These are phyloP conservation scores for Resseliella maxima DNA, from an alignment of 2,888 invertebrate genomes.

Conservation along the genomic window DNA sequence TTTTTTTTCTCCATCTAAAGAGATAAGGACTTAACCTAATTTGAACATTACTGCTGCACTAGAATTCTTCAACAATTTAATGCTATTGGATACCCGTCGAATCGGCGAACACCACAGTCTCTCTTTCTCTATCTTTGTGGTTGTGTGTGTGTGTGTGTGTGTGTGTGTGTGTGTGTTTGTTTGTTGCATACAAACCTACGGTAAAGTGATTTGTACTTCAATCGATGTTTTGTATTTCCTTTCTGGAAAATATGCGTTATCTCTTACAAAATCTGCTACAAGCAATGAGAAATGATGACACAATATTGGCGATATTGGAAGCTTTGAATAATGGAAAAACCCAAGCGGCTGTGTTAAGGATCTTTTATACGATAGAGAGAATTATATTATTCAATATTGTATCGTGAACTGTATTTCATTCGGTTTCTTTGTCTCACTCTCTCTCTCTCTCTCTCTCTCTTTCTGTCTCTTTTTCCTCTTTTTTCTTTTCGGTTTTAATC, in stretches of 20 bases:
- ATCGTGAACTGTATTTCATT: background rate
- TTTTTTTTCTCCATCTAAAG: background rate
- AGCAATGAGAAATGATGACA: background rate
- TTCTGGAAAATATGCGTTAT: slow-evolving; percentile 22
- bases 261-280: background rate
- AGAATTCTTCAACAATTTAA: slow-evolving; percentile 28
- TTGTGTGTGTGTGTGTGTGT: background rate
- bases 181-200: background rate
- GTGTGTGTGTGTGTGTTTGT: background rate
- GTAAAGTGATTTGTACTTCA: background rate
- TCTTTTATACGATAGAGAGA: background rate
- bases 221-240: background rate
- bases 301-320: background rate
- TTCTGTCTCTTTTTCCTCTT: background rate
- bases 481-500: background rate
- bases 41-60: slow-evolving; percentile 34
- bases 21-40: slow-evolving; percentile 34
- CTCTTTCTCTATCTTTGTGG: no score
- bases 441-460: background rate
- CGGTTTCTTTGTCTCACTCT: background rate
- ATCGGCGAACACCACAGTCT: background rate
- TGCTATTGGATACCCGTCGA: background rate
- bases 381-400: background rate
- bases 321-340: background rate
- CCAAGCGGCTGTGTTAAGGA: background rate